Conservation (phyloP, 2,797 vertebrate genomes). For the Cryptoprocta ferox region DNA sequence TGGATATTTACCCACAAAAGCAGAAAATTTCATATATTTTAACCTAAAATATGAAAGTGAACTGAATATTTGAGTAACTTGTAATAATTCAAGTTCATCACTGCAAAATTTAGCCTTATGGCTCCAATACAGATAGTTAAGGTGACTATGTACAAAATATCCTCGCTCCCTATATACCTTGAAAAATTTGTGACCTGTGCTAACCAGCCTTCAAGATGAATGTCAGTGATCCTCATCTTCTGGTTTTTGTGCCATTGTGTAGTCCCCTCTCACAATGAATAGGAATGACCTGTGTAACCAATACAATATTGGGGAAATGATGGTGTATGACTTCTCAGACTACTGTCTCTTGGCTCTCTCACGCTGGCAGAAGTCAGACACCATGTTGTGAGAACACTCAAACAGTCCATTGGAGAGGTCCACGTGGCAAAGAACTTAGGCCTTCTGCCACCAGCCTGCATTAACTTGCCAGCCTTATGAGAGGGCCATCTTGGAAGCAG, state of each 20-base stretch:
- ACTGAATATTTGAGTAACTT: slow-evolving; percentile 36
- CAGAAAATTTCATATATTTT: background rate
- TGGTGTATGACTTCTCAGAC: background rate
- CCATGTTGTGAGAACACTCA: background rate
- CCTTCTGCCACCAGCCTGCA: slow-evolving; percentile 26
- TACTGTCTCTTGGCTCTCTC: slow-evolving; percentile 24
- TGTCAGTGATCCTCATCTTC: background rate
- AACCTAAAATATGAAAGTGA: slow-evolving; percentile 24
- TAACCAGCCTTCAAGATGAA: background rate
- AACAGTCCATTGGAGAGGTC: background rate
- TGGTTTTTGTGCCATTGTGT: background rate
- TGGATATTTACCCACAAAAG: slow-evolving; percentile 29
- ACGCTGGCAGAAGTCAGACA: slow-evolving; percentile 23
- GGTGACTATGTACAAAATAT: background rate
- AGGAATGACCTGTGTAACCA: background rate
- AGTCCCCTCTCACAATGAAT: background rate
- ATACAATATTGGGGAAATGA: background rate
- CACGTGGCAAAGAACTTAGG: background rate
- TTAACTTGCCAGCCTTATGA: slow-evolving; percentile 45
- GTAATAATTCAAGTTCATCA: background rate
- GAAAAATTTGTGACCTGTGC: background rate
- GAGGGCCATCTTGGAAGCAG: slow-evolving; percentile 19
- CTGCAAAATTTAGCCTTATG: background rate
- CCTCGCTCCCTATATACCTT: background rate
- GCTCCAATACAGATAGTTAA: background rate